phyloP scores from a whole-genome alignment of 2,113 vertebrate genomes.

The Cephalopterus ornatus region DNA sequence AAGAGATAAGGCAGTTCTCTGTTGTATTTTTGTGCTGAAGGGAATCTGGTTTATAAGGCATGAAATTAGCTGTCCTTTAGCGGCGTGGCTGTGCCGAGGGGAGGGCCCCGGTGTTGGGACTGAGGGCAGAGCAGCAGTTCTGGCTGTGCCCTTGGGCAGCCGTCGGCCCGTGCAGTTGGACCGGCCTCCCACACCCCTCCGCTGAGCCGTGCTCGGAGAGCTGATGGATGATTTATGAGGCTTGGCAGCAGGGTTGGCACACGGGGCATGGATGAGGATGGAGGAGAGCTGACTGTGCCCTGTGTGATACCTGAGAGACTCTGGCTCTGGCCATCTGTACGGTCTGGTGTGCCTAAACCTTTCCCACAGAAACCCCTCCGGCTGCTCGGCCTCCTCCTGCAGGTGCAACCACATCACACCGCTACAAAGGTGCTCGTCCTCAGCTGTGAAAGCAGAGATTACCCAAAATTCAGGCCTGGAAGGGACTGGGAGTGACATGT shows the following conservation, averaged over 20 bases:
- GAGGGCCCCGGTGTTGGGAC: background rate
- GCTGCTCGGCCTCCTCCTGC: background rate
- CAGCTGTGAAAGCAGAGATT: background rate
- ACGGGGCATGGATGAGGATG: background rate
- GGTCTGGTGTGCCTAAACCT: background rate
- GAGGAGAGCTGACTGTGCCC: slow-evolving; percentile 3
- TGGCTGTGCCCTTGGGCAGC: slow-evolving; percentile 37
- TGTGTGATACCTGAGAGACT: slow-evolving; percentile 35
- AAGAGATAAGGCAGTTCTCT: slow-evolving; percentile 5
- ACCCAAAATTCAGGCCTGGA: background rate
- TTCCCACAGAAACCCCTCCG: background rate
- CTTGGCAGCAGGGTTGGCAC: slow-evolving; percentile 23
- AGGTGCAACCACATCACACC: rapidly evolving
- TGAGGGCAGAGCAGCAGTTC: background rate
- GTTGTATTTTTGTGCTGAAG: background rate
- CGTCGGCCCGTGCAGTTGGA: background rate
- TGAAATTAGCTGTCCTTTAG: background rate
- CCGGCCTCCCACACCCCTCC: rapidly evolving
- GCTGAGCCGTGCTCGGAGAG: rapidly evolving
- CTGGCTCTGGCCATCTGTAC: slow-evolving; percentile 44
- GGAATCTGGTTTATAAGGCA: background rate
- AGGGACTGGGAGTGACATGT: background rate
- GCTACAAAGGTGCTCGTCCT: background rate
- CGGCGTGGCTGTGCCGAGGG: background rate
- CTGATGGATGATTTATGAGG: slow-evolving; percentile 27